Evolutionary conservation across 2,888 invertebrate genomes (phyloP).

Genomic region (Steromphala cineraria): DNA sequence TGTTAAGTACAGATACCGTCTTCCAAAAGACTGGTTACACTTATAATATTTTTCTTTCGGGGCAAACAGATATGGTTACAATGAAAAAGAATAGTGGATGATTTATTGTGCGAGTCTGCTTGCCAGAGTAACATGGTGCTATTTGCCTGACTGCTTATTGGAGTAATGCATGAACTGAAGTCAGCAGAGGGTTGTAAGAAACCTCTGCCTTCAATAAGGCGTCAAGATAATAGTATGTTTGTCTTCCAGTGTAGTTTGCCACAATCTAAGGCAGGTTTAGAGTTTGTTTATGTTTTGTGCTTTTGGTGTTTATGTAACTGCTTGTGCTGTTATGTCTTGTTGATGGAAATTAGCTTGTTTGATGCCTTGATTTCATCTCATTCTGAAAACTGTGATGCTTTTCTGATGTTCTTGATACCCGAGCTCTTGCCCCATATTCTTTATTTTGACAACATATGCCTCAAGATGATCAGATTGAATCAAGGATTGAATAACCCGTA

Average conservation of each 20-base stretch:
- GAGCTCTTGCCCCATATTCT: neutral
- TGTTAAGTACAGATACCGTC: neutral
- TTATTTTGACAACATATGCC: no score
- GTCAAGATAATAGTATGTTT: constrained; percentile 16
- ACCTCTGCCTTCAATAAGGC: neutral
- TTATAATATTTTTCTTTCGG: neutral
- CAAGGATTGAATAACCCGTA: no score
- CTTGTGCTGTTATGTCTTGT: neutral
- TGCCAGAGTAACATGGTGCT: neutral
- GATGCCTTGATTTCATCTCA: constrained; percentile 5
- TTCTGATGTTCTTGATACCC: neutral
- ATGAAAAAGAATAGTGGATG: neutral
- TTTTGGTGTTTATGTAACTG: neutral
- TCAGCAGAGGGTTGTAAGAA: neutral
- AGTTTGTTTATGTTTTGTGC: constrained; percentile 5
- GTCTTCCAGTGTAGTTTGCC: neutral
- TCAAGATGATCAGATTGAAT: no score
- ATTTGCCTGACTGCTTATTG: neutral
- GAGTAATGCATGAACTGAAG: neutral
- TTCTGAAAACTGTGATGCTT: neutral
- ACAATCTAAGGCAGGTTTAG: neutral
- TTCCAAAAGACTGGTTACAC: neutral
- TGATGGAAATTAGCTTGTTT: constrained; percentile 13
- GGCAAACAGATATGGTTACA: neutral
- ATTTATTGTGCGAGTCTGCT: neutral